These are phyloP conservation scores for Siniperca knerii DNA, from an alignment of 2,113 vertebrate genomes.

Conservation along the genomic window DNA sequence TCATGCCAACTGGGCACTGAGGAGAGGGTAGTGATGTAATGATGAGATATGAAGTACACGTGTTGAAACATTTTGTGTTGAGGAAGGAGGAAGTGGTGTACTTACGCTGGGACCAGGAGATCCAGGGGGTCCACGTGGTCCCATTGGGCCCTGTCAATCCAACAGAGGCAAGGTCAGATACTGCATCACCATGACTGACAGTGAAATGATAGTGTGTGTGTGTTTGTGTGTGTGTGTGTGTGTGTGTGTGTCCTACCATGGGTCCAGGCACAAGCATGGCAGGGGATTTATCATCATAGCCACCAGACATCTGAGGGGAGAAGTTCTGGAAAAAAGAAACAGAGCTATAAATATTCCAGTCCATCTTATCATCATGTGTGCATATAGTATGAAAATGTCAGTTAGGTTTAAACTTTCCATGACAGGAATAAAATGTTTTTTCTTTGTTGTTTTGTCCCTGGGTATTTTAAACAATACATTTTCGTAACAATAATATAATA, in stretches of 20 bases:
- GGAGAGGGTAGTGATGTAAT: background rate
- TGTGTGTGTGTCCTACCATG: slow-evolving; percentile 84
- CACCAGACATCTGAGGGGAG: slow-evolving; percentile 94
- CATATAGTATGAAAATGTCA: background rate
- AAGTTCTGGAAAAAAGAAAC: slow-evolving; percentile 89
- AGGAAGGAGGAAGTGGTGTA: slow-evolving; percentile 58
- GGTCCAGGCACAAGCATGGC: slow-evolving; percentile 91
- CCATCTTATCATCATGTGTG: background rate
- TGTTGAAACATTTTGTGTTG: background rate
- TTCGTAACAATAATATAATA: background rate
- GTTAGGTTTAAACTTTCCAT: background rate
- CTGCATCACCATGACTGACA: background rate
- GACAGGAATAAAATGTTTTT: background rate
- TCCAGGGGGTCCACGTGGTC: slow-evolving; percentile 94
- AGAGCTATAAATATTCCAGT: slow-evolving; percentile 12
- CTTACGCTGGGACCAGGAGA: slow-evolving; percentile 92
- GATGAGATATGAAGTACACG: background rate
- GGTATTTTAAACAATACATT: background rate
- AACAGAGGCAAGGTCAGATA: slow-evolving; percentile 36
- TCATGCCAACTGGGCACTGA: background rate
- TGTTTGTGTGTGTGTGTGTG: background rate
- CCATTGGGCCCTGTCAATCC: slow-evolving; percentile 91
- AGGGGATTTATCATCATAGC: slow-evolving; percentile 93
- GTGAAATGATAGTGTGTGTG: background rate
- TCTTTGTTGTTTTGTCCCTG: background rate